A percentile compares a stretch with the other conserved stretches of the same genome.
Conservation (phyloP, 1,140 invertebrate species). For the Leptopilina clavipes region DNA sequence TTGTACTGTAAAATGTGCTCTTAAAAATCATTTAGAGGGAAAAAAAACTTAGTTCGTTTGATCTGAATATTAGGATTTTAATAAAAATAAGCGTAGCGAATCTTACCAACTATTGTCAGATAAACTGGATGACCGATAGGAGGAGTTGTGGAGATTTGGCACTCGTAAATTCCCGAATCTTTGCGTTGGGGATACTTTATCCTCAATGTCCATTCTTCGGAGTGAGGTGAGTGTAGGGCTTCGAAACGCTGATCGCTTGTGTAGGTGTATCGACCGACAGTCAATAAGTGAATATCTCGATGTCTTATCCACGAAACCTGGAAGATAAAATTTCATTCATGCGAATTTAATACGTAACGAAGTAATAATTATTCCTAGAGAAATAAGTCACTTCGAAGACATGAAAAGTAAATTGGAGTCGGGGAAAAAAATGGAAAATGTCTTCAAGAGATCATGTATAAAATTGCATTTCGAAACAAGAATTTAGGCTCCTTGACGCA, state of each 20-base stretch:
- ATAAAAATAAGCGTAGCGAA: not conserved
- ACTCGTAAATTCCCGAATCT: slow-evolving; percentile 86
- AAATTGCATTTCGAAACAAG: too few species aligned
- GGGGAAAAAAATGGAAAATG: too few species aligned
- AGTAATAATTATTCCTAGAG: too few species aligned
- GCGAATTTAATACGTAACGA: not conserved
- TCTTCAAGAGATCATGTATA: too few species aligned
- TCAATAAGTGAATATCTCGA: slow-evolving; percentile 76
- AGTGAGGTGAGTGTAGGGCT: slow-evolving; percentile 74
- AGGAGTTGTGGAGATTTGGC: slow-evolving; percentile 87
- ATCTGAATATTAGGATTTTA: not conserved
- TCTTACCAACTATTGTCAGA: slow-evolving; percentile 83
- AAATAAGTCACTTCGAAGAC: too few species aligned
- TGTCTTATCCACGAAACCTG: slow-evolving; percentile 80
- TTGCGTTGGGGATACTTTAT: slow-evolving; percentile 81
- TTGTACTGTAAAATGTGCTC: too few species aligned
- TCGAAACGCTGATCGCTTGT: slow-evolving; percentile 78
- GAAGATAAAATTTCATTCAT: slow-evolving; percentile 39
- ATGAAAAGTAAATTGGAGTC: too few species aligned
- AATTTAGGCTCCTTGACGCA: not conserved
- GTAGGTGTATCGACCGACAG: slow-evolving; percentile 78
- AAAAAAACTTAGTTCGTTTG: not conserved
- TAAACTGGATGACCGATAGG: slow-evolving; percentile 83
- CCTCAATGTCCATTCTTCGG: slow-evolving; percentile 79
- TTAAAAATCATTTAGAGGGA: too few species aligned